These are phyloP conservation scores for Bombus polaris DNA, from an alignment of 1,140 invertebrate genomes.

Conservation along the genomic window DNA sequence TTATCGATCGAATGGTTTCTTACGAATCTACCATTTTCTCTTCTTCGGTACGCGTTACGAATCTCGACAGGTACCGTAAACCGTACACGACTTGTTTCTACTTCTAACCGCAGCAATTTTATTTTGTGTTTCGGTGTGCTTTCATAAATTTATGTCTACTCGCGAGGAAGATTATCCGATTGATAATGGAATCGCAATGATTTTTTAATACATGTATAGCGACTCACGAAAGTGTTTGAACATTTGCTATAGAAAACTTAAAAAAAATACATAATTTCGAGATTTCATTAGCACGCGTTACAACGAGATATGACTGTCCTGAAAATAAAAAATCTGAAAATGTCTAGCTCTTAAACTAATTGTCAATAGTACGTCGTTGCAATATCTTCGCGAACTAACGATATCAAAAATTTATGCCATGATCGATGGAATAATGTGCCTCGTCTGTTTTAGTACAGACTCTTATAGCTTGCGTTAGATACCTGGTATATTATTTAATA, in stretches of 20 bases:
- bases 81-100: not conserved
- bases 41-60: not conserved
- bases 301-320: not conserved
- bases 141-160: not conserved
- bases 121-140: not conserved
- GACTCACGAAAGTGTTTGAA: not conserved
- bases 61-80: not conserved
- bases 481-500: too few relatives aligned
- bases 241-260: not conserved
- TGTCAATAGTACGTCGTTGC: not conserved
- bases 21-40: slow-evolving; percentile 7
- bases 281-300: not conserved
- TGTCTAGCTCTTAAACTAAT: too few relatives aligned
- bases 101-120: not conserved
- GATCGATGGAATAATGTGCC: too few relatives aligned
- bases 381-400: not conserved
- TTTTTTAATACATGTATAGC: not conserved
- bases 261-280: not conserved
- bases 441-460: too few relatives aligned
- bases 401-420: not conserved
- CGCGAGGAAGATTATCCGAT: not conserved
- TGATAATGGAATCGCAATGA: not conserved
- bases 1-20: slow-evolving; percentile 14
- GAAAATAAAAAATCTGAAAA: not conserved
- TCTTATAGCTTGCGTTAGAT: too few relatives aligned